Base-by-base conservation (phyloP, 92 coral and sea anemone genomes). In the Heliopora coerulea region DNA sequence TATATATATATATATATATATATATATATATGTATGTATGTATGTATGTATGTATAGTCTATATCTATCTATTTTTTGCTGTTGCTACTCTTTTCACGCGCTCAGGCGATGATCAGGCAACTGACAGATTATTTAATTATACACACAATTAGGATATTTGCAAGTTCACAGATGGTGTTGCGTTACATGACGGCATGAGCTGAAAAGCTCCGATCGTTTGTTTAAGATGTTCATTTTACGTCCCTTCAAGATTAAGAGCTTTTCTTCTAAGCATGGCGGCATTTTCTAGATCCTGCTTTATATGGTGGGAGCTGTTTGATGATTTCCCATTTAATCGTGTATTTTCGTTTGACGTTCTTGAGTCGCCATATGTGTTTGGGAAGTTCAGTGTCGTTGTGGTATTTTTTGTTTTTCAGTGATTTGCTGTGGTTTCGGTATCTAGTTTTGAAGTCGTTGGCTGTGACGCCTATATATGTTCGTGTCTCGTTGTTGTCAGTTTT, bases 161-260 rank as follows among this genome's bases (percentile, higher is more conserved):
- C n/a, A n/a, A n/a, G n/a, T n/a, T n/a, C 44, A 41, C 50, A 67
- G 74, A 67, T 33, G 27, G 59, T 20, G 24, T 67, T 35, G 44
- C 9, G 59, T 70, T 70, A 49, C 77, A 52, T 70, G 77, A 60
- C 63, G 77, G 77, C 77, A 70, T 70, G 44, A 44, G 77, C 50
- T 70, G 64, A 70, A 70, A 70, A 70, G 77, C 26, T 70, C 77
- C 44, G 77, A 70, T 27, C 74, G 74, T 67, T 67, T 70, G 77
- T 70, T 70, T 24, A 70, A 60, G 50, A 41, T 24, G 50, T 70
- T 49, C 50, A 41, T 12, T 49, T 58, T 44, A 41, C 77, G 77
- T 23, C 74, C 74, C 46, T 68, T 68, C 46, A 68, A 46, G 26
- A 68, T 0, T 8, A 68, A 56, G 60, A 68, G 74, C 27, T 68